phyloP scores from a whole-genome alignment of 1,140 invertebrate species.

The Pteromalus puparum region DNA sequence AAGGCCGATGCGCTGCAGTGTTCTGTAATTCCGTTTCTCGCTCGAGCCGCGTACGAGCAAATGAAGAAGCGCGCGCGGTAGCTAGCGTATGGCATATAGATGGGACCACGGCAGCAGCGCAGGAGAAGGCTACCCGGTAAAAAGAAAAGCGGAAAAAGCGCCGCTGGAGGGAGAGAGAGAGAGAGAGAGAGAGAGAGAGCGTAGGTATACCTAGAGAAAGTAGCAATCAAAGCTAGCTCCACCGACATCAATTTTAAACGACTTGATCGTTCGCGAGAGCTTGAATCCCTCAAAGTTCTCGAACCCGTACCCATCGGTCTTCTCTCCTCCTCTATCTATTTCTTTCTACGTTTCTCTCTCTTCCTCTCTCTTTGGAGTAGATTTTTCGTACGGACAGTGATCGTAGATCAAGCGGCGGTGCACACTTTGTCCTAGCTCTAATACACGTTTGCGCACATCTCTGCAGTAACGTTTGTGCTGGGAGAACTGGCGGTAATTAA shows the following conservation, averaged over 20 bases:
- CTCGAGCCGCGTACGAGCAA: too few relatives aligned
- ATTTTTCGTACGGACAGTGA: constrained; percentile 57
- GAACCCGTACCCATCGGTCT: not conserved
- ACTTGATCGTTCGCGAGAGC: constrained; percentile 19
- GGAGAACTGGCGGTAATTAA: too few relatives aligned
- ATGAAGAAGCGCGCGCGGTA: too few relatives aligned
- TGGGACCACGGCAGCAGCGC: too few relatives aligned
- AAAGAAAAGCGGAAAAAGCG: constrained; percentile 14
- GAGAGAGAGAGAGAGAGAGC: too few relatives aligned
- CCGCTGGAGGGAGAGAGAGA: not conserved
- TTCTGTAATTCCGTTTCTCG: constrained; percentile 27
- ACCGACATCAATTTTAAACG: constrained; percentile 43
- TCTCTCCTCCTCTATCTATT: not conserved
- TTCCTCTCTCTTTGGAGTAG: constrained; percentile 38
- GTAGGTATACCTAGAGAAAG: constrained; percentile 14
- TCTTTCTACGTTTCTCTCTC: not conserved
- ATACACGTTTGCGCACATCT: constrained; percentile 9
- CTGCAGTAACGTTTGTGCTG: too few relatives aligned
- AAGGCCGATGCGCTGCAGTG: not conserved
- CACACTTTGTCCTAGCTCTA: constrained; percentile 56
- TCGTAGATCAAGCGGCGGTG: constrained; percentile 56
- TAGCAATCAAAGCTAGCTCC: constrained; percentile 44
- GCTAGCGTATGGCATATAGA: too few relatives aligned
- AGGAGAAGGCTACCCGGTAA: not conserved
- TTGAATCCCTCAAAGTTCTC: constrained; percentile 12